A percentile compares a stretch with the other conserved stretches of the same genome.
Evolutionary conservation across 2,888 invertebrate genomes (phyloP).

Genomic region (Callosobruchus maculatus): DNA sequence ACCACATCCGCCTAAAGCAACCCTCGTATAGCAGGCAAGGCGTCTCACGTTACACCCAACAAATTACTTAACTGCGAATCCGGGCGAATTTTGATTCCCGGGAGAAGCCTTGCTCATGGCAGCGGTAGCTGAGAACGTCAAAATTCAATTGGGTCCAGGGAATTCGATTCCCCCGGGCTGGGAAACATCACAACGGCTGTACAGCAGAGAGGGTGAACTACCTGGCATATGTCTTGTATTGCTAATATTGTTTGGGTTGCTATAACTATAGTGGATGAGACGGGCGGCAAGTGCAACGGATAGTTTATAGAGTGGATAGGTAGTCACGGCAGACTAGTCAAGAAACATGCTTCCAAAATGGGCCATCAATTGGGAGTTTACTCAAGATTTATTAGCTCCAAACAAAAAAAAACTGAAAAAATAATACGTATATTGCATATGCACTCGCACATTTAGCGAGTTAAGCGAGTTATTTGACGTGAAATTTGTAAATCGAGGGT

Average conservation of each 20-base stretch:
- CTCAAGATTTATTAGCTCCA: too few species aligned
- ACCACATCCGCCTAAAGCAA: background rate
- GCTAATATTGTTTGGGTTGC: background rate
- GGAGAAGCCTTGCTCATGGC: background rate
- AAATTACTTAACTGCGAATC: background rate
- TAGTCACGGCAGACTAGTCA: too few species aligned
- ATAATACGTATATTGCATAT: too few species aligned
- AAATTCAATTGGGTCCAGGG: background rate
- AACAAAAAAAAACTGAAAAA: too few species aligned
- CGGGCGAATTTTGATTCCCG: background rate
- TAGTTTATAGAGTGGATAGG: too few species aligned
- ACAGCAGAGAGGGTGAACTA: background rate
- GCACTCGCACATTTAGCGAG: too few species aligned
- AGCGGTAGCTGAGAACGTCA: background rate
- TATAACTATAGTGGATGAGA: background rate
- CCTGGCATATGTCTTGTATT: background rate
- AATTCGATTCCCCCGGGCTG: background rate
- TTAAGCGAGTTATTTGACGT: too few species aligned
- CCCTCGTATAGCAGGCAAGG: background rate
- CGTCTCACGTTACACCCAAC: background rate
- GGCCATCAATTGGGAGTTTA: too few species aligned
- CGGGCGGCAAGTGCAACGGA: too few species aligned
- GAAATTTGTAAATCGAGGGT: too few species aligned
- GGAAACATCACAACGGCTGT: background rate
- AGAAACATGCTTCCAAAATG: too few species aligned